Evolutionary conservation across 30 jellyfish, hydroid and myxozoan genomes (phyloP), one percentile per base, ranked within the genome.

Genomic region (Chironex yamaguchii): DNA sequence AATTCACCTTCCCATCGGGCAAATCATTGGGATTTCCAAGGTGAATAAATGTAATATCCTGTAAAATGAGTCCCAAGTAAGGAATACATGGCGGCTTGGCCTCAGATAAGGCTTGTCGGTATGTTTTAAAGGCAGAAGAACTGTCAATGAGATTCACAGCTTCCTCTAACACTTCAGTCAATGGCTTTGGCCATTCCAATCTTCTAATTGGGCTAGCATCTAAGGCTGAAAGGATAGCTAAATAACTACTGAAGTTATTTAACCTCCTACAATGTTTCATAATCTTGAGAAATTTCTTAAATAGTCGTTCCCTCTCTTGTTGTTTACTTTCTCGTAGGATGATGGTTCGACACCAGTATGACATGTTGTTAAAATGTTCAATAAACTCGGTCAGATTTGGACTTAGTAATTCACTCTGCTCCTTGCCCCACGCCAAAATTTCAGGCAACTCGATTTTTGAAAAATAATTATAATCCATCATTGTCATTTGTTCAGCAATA

Each of bases 81-180:
- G 99, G 99, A 67, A 94, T 94, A 76, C 99, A 88, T 17, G 99
- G 99, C 63, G 97, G 93, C 67, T 89, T 89, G 29, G 99, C 99
- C 35, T 89, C 99, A 9, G 97, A 85, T n/a, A 94, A 90, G 1
- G 99, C 99, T 51, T 82, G 90, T 31, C 99, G 71, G 65, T 94
- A 94, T 17, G 96, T 67, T 62, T 94, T 94, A 84, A 94, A 94
- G 0, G 96, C 99, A 23, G 99, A 84, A 53, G 93, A 71, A 73
- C 99, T 94, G 87, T 94, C 99, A 62, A 94, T 94, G 25, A 94
- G 75, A 35, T 73, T 86, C 50, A 89, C 54, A 52, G 81, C 89
- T 51, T 94, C 99, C 69, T 85, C 96, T 48, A 94, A 50, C 9
- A 88, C 49, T 51, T 94, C 99, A 34, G 97, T 81, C 32, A 72